Evolutionary conservation across 2,888 invertebrate genomes (phyloP).

Genomic region (Scaptodrosophila latifasciaeformis): DNA sequence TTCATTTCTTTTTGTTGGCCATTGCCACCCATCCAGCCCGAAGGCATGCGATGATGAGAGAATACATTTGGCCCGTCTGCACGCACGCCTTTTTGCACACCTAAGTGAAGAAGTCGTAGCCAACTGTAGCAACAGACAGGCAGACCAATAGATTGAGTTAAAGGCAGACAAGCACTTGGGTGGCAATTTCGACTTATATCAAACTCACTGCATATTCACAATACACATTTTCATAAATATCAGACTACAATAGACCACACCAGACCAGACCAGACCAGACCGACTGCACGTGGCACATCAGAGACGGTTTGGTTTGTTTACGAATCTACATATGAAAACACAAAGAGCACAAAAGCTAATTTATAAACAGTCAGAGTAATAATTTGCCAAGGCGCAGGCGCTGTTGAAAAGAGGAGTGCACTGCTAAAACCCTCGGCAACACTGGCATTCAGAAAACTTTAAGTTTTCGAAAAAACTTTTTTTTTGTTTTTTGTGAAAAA

Average conservation of each 20-base stretch:
- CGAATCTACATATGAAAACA: conserved; percentile 59
- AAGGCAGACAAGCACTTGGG: conserved; percentile 16
- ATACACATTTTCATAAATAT: not conserved
- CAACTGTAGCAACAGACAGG: conserved; percentile 23
- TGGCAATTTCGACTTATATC: conserved; percentile 15
- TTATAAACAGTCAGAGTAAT: not conserved
- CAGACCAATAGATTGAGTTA: not conserved
- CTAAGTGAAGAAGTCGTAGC: no score
- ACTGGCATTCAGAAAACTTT: conserved; percentile 22
- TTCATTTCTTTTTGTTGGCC: no score
- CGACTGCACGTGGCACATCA: conserved; percentile 44
- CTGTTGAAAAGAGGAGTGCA: conserved; percentile 12
- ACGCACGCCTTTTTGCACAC: no score
- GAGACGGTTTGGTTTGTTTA: conserved; percentile 58
- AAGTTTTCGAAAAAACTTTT: not conserved
- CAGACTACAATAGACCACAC: no score
- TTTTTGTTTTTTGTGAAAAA: not conserved
- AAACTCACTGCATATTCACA: conserved; percentile 2
- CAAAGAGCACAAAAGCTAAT: conserved; percentile 37
- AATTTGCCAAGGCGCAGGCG: conserved; percentile 49
- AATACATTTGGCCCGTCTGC: conserved; percentile 62
- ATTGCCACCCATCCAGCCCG: conserved; percentile 20
- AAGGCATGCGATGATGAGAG: conserved; percentile 38
- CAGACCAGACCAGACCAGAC: no score
- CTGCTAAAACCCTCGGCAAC: conserved; percentile 50